These are phyloP conservation scores for Hippopotamyrus pictus DNA, from an alignment of 2,797 vertebrate species.

Conservation along the genomic window DNA sequence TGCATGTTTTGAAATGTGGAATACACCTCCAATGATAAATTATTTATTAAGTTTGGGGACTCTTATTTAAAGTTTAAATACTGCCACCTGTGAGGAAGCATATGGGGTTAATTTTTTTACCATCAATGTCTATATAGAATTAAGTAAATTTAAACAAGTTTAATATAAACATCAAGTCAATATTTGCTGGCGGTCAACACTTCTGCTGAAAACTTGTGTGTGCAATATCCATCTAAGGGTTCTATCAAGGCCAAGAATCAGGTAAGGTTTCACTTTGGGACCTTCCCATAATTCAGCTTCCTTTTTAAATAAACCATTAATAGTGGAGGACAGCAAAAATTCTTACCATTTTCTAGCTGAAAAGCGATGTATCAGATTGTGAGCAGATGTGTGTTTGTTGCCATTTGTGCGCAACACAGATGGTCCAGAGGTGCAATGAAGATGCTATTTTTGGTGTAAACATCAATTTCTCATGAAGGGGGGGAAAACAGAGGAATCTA, in stretches of 20 bases:
- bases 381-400: not conserved
- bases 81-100: not conserved
- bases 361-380: not conserved
- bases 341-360: not conserved
- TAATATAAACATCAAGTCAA: constrained; percentile 1
- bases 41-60: not conserved
- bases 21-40: not conserved
- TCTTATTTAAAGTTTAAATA: not conserved
- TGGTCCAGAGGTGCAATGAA: not conserved
- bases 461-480: not conserved
- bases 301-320: not conserved
- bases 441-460: not conserved
- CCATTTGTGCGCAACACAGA: not conserved
- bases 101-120: not conserved
- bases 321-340: not conserved
- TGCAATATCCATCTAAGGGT: not conserved
- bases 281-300: not conserved
- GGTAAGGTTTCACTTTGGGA: not conserved
- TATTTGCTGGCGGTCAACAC: not conserved
- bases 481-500: not conserved
- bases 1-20: not conserved
- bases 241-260: not conserved
- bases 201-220: not conserved
- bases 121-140: not conserved
- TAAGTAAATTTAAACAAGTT: constrained; percentile 4